Evolutionary conservation across 1,140 invertebrate genomes (phyloP).

Genomic region (Mamestra configurata): DNA sequence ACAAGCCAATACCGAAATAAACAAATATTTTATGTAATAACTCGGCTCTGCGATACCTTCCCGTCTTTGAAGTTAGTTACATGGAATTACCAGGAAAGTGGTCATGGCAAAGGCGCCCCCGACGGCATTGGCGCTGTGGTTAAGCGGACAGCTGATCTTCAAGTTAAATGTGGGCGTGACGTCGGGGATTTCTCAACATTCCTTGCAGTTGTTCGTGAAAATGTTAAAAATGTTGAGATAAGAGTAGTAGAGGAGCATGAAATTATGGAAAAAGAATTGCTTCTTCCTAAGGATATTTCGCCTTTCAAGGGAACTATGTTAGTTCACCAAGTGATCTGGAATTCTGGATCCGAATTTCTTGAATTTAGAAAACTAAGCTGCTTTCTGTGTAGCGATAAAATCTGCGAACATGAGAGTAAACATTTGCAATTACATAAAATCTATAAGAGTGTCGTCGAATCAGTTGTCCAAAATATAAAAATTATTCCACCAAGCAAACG

Average conservation of each 20-base stretch:
- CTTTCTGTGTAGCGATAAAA: too few relatives aligned
- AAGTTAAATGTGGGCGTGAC: conserved; percentile 26
- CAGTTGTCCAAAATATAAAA: neutral
- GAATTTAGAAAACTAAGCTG: too few relatives aligned
- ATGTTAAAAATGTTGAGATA: conserved; percentile 21
- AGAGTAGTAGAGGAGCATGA: conserved; percentile 23
- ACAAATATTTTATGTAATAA: too few relatives aligned
- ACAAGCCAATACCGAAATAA: neutral
- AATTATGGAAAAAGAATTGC: conserved; percentile 25
- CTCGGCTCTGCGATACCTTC: neutral
- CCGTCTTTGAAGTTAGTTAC: conserved; percentile 11
- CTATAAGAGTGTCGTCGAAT: conserved; percentile 11
- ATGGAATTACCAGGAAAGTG: conserved; percentile 51
- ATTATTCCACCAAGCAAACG: neutral
- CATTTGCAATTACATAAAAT: neutral
- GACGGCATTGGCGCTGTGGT: conserved; percentile 47
- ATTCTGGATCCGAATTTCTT: too few relatives aligned
- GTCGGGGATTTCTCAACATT: conserved; percentile 20
- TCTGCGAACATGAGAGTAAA: neutral
- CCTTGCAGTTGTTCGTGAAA: neutral
- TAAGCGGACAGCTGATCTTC: conserved; percentile 37
- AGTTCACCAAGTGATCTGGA: too few relatives aligned
- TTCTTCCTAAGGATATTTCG: conserved; percentile 14
- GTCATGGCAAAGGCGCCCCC: conserved; percentile 54
- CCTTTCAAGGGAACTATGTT: neutral